Conservation (phyloP, 2,888 invertebrate genomes). For the Drosophila ezoana region DNA sequence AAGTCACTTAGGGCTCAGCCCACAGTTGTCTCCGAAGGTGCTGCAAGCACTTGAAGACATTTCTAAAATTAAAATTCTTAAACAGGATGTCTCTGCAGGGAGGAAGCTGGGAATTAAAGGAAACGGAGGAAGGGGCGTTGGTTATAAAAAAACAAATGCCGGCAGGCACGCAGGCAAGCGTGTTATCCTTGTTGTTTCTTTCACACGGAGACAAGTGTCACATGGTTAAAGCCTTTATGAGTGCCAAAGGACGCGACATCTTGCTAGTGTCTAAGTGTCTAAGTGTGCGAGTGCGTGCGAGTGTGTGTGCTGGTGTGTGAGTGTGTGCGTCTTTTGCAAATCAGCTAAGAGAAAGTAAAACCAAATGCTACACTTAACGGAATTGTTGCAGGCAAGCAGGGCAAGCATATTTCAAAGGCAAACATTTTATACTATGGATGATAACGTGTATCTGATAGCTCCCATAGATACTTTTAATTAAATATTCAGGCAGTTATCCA, state of each 20-base stretch:
- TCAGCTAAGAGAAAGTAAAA: conserved; percentile 15
- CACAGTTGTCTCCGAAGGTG: conserved; percentile 1
- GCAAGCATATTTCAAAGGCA: neutral
- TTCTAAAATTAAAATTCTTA: conserved; percentile 49
- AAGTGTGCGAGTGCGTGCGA: neutral
- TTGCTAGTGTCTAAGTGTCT: conserved; percentile 3
- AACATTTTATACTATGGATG: no score
- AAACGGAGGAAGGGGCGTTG: neutral
- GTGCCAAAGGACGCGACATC: conserved; percentile 40
- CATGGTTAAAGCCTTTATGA: conserved; percentile 51
- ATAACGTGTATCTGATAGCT: no score
- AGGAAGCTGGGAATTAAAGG: neutral
- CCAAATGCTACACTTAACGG: conserved; percentile 13
- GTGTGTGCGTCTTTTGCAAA: conserved; percentile 3
- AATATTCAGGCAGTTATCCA: no score
- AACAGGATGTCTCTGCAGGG: neutral
- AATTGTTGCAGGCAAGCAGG: conserved; percentile 11
- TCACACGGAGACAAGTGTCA: conserved; percentile 47
- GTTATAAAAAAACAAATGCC: conserved; percentile 14
- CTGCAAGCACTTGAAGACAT: conserved; percentile 26
- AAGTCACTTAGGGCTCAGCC: conserved; percentile 51
- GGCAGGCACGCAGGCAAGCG: conserved; percentile 11
- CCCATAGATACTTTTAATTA: no score
- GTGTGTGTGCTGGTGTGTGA: neutral
- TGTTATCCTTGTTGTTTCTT: conserved; percentile 23